Evolutionary conservation across 2,113 vertebrate genomes (phyloP), one percentile per base, ranked within the genome.

Genomic region (Poeciliopsis turrubarensis): DNA sequence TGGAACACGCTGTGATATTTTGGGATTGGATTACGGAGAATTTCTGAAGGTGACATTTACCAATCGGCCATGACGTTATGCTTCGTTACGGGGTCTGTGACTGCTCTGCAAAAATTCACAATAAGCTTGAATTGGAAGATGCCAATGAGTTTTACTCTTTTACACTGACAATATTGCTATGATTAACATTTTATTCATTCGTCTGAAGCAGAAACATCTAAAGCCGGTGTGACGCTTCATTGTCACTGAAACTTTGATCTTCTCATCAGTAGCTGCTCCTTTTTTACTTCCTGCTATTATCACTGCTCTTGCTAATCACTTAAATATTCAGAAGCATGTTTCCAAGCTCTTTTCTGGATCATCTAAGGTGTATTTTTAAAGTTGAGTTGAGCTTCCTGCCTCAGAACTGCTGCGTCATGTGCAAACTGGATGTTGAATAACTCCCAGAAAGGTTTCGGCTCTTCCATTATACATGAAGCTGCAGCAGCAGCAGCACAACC

Each of bases 381-480:
- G 7, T 57, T 10, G 4, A 22, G 70, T 74, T 68, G 70, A 60
- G 3, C 61, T 26, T 69, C 8, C 77, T 62, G 74, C 69, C 26
- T 68, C 17, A 64, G n/a, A 73, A 84, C 65, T 70, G 79, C 84
- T 79, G 68, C 76, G 83, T 90, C 86, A 86, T 47, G 68, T 73
- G 77, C 72, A 51, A 44, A 39, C 72, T 60, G 51, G 41, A 72
- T 67, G 72, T 19, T 73, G 76, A 85, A 66, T 29, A 75, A 74
- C 77, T 65, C 34, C 29, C 73, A 57, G 60, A 67, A 77, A 60
- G 80, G 80, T 64, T 75, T 81, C 88, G 86, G 83, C 88, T 89
- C 84, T 39, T 86, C 72, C 60, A 86, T 89, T 78, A 86, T 89
- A 31, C 71, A 90, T 89, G 71, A 83, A 68, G 65, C 51, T 39